Evolutionary conservation across 2,888 invertebrate genomes (phyloP).

Genomic region (Agrochola lota): DNA sequence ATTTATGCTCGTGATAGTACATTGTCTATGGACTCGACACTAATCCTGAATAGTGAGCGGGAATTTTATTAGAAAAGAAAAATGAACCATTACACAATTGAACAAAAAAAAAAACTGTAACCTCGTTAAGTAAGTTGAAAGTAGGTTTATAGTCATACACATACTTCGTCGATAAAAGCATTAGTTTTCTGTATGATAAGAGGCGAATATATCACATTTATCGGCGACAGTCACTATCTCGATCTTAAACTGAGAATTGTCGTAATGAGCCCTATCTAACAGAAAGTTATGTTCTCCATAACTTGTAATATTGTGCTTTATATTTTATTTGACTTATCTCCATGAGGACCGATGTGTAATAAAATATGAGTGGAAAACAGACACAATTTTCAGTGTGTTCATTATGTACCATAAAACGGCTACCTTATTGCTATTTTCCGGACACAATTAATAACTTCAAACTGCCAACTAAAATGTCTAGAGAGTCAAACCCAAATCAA

Average conservation of each 20-base stretch:
- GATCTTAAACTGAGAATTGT: constrained; percentile 58
- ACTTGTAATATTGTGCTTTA: constrained; percentile 33
- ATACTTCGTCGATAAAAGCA: constrained; percentile 23
- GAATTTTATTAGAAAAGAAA: too few species aligned
- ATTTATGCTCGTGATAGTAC: too few species aligned
- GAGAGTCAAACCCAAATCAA: neutral
- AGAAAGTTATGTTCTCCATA: constrained; percentile 55
- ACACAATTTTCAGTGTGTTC: neutral
- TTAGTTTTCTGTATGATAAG: constrained; percentile 51
- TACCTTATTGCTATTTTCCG: neutral
- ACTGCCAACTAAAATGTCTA: neutral
- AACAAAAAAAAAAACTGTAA: neutral
- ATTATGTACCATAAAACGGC: neutral
- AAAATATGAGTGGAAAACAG: neutral
- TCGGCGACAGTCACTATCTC: constrained; percentile 51
- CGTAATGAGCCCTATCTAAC: constrained; percentile 59
- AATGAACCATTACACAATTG: neutral
- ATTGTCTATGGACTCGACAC: too few species aligned
- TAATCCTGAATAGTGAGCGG: neutral
- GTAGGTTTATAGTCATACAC: constrained; percentile 3
- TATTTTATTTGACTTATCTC: constrained; percentile 33
- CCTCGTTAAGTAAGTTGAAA: neutral
- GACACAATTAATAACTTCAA: neutral
- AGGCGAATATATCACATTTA: constrained; percentile 52
- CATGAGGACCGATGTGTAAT: neutral